A percentile compares a stretch with the other conserved stretches of the same genome.
Evolutionary conservation across 92 coral and sea anemone species (phyloP).

Genomic region (Hydrozoanthus gracilis): DNA sequence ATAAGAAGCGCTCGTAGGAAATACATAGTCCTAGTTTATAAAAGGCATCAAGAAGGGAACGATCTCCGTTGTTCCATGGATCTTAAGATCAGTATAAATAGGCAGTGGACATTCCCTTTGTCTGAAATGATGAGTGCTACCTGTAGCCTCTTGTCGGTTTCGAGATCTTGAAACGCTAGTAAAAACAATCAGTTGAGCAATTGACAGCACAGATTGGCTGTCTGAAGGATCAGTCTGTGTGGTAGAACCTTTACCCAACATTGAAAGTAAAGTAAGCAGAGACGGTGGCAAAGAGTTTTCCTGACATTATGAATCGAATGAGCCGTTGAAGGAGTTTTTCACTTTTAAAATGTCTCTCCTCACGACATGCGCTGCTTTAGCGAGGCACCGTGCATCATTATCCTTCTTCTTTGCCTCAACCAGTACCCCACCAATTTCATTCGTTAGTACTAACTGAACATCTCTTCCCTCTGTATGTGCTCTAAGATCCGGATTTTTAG

Average conservation of each 20-base stretch:
- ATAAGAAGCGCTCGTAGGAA: constrained; percentile 47
- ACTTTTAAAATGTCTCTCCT: constrained; percentile 31
- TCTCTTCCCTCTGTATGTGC: constrained; percentile 47
- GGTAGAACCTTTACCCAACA: constrained; percentile 46
- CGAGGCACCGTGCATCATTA: constrained; percentile 47
- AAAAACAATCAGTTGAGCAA: constrained; percentile 50
- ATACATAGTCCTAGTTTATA: constrained; percentile 51
- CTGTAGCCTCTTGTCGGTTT: constrained; percentile 37
- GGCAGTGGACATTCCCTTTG: constrained; percentile 52
- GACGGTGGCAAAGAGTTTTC: constrained; percentile 21
- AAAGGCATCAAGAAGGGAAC: constrained; percentile 42
- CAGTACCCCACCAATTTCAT: constrained; percentile 50
- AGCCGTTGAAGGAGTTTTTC: constrained; percentile 43
- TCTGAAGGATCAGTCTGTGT: constrained; percentile 49
- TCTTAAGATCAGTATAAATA: constrained; percentile 44
- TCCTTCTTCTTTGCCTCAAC: constrained; percentile 36
- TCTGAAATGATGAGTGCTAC: constrained; percentile 47
- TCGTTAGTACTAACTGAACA: constrained; percentile 36
- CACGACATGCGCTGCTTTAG: constrained; percentile 47
- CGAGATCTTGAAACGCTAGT: constrained; percentile 36
- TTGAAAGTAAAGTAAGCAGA: constrained; percentile 43
- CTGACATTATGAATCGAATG: constrained; percentile 39
- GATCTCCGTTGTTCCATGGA: constrained; percentile 35
- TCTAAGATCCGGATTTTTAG: constrained; percentile 37
- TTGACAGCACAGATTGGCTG: constrained; percentile 46